Evolutionary conservation across 35 echinoderm and acorn worm species (phyloP).

Genomic region (Anneissia japonica): DNA sequence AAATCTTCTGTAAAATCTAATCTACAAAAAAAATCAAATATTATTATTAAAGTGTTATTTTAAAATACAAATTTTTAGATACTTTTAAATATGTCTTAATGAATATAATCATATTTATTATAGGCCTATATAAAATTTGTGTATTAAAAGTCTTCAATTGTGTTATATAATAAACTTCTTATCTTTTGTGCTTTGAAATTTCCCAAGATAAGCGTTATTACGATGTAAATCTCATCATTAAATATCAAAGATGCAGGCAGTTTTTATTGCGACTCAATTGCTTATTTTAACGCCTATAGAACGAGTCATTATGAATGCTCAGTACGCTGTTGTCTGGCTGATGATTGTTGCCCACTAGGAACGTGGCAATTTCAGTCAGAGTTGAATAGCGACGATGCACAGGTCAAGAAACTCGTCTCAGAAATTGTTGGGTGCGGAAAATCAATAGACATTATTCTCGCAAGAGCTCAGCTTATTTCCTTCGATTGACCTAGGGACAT

Average conservation of each 20-base stretch:
- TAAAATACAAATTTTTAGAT: too few species aligned
- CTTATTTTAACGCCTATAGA: neutral
- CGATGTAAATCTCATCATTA: neutral
- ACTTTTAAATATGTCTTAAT: too few species aligned
- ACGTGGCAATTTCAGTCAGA: neutral
- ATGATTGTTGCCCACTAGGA: neutral
- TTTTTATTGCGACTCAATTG: neutral
- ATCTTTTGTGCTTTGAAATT: too few species aligned
- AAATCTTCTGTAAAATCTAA: too few species aligned
- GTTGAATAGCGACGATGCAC: neutral
- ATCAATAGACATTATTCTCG: neutral
- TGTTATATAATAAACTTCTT: too few species aligned
- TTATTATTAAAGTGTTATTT: too few species aligned
- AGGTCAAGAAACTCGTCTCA: neutral
- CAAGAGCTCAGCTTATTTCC: neutral
- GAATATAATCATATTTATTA: too few species aligned
- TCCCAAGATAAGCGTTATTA: neutral
- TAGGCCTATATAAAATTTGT: too few species aligned
- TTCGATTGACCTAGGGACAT: neutral
- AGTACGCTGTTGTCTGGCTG: neutral
- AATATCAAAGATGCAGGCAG: neutral
- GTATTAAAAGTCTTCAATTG: too few species aligned
- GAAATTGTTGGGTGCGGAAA: neutral
- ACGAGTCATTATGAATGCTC: neutral
- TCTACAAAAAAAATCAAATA: too few species aligned